Evolutionary conservation across 2,797 vertebrate genomes (phyloP).

Genomic region (Xenopus petersii): DNA sequence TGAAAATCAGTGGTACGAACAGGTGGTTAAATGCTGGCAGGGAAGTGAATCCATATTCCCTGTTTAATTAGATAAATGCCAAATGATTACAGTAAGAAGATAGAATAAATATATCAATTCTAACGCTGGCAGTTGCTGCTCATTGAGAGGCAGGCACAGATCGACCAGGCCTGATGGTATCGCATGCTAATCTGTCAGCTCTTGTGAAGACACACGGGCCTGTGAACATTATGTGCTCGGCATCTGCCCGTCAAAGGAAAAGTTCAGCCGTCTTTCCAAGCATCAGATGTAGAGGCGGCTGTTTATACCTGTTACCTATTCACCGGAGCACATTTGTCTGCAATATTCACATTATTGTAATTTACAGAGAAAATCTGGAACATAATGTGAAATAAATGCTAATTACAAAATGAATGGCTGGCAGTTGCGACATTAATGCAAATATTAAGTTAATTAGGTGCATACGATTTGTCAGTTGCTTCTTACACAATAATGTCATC

Average conservation of each 20-base stretch:
- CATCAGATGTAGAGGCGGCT: background rate
- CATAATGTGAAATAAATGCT: no score
- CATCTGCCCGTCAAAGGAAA: constrained; percentile 5
- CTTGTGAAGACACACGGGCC: background rate
- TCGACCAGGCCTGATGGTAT: background rate
- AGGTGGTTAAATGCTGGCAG: background rate
- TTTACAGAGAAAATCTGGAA: background rate
- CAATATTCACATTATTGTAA: background rate
- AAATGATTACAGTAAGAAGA: no score
- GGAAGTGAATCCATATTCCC: background rate
- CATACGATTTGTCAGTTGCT: no score
- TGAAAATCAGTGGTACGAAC: background rate
- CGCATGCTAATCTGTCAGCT: background rate
- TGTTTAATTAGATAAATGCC: no score
- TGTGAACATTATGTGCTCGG: constrained; percentile 13
- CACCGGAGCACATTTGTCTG: no score
- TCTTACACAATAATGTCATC: no score
- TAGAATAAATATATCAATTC: background rate
- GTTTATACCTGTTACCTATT: background rate
- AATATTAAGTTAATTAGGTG: no score
- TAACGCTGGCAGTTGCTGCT: background rate
- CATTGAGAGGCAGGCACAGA: background rate
- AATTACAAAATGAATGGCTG: no score
- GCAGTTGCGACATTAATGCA: no score
- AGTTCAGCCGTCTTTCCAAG: background rate